phyloP scores from a whole-genome alignment of 2,113 vertebrate genomes.

The Psilopsiagon aymara region DNA sequence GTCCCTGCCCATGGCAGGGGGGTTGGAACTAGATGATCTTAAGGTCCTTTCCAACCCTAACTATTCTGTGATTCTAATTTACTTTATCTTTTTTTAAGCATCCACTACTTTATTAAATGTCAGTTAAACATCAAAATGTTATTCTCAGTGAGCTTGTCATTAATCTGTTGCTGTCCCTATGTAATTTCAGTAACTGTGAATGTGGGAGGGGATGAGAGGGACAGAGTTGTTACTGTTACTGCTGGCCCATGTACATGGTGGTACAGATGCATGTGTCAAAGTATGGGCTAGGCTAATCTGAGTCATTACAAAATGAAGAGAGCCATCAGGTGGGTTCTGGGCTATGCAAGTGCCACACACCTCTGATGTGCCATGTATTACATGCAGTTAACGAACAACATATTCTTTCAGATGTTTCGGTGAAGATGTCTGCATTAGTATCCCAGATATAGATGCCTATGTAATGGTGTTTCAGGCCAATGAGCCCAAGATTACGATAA shows the following conservation, averaged over 20 bases:
- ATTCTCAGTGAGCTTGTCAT: background rate
- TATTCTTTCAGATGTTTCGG: constrained; percentile 90
- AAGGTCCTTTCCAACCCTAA: too few relatives aligned
- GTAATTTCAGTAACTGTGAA: background rate
- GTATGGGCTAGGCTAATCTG: background rate
- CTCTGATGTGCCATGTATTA: background rate
- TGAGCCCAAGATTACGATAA: constrained; percentile 92
- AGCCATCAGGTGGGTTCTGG: background rate
- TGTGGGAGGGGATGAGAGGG: background rate
- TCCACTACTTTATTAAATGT: constrained; percentile 33
- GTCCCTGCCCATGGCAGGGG: too few relatives aligned
- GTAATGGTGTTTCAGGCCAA: constrained; percentile 94
- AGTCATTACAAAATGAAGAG: background rate
- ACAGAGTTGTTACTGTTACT: background rate
- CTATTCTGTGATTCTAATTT: background rate
- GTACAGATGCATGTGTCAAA: background rate
- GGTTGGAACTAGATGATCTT: too few relatives aligned
- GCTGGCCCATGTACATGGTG: background rate
- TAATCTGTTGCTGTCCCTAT: background rate
- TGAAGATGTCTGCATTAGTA: constrained; percentile 93
- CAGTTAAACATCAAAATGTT: constrained; percentile 49
- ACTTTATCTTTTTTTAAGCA: background rate
- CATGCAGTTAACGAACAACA: constrained; percentile 32
- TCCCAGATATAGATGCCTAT: constrained; percentile 91
- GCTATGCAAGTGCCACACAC: background rate